Evolutionary conservation across 2,113 vertebrate genomes (phyloP).

Genomic region (Ictalurus punctatus): DNA sequence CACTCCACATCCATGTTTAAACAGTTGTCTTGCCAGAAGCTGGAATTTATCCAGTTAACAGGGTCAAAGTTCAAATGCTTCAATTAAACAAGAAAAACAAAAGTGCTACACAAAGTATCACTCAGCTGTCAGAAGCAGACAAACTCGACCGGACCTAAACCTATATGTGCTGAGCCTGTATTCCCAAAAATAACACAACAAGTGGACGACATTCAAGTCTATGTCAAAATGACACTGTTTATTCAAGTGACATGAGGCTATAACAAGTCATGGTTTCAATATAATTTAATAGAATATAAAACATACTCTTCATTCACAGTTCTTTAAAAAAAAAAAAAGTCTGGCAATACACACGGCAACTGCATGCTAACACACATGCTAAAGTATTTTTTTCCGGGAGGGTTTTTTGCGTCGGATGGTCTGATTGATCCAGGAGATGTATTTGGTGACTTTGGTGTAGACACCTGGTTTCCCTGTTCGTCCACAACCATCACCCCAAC

Average conservation of each 20-base stretch:
- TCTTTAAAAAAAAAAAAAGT: conserved; percentile 49
- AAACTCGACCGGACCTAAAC: background rate
- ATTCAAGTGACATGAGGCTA: background rate
- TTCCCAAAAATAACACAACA: background rate
- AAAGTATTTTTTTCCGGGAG: conserved; percentile 11
- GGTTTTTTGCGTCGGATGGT: conserved; percentile 60
- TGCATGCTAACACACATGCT: background rate
- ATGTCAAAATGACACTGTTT: background rate
- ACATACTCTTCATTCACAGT: conserved; percentile 68
- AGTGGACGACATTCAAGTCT: background rate
- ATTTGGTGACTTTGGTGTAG: conserved; percentile 86
- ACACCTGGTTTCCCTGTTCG: conserved; percentile 82
- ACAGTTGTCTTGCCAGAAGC: conserved; percentile 28
- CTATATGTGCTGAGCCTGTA: background rate
- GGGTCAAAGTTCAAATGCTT: conserved; percentile 31
- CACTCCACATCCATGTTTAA: background rate
- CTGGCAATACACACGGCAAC: conserved; percentile 31
- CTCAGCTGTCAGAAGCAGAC: conserved; percentile 8
- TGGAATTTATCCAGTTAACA: conserved; percentile 13
- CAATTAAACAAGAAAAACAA: conserved; percentile 20
- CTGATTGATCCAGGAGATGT: conserved; percentile 86
- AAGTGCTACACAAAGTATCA: background rate
- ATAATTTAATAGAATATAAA: conserved; percentile 64
- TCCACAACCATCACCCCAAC: conserved; percentile 92
- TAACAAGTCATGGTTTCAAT: conserved; percentile 41